A percentile compares a stretch with the other conserved stretches of the same genome.
phyloP scores from a whole-genome alignment of 1,140 invertebrate genomes.

The Anoplolepis gracilipes region DNA sequence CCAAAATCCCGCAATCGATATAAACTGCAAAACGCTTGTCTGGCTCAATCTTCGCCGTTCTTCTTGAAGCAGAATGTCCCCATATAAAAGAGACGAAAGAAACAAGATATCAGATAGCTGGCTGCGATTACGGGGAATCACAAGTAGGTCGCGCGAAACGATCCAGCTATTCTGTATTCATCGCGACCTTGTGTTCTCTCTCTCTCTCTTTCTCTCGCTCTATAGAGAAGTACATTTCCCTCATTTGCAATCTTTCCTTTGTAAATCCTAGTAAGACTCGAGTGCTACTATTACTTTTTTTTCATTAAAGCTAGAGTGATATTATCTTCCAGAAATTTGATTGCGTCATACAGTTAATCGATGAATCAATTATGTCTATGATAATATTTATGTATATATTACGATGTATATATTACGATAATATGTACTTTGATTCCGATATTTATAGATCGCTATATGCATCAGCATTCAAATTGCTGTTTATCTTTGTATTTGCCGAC shows the following conservation, averaged over 20 bases:
- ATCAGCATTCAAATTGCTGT: slow-evolving; percentile 19
- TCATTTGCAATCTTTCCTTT: slow-evolving; percentile 17
- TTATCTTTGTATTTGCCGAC: slow-evolving; percentile 29
- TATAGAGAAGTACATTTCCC: slow-evolving; percentile 3
- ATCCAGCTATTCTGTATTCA: slow-evolving; percentile 60
- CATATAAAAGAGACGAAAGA: slow-evolving; percentile 41
- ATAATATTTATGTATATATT: background rate
- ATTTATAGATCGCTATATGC: background rate
- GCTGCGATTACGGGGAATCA: slow-evolving; percentile 43
- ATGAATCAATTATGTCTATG: background rate
- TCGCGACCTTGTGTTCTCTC: slow-evolving; percentile 58
- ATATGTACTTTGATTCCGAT: slow-evolving; percentile 1
- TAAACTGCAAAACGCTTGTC: slow-evolving; percentile 10
- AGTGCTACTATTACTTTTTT: slow-evolving; percentile 26
- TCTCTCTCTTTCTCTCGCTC: background rate
- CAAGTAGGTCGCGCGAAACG: slow-evolving; percentile 56
- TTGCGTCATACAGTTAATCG: background rate
- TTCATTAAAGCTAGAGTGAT: slow-evolving; percentile 38
- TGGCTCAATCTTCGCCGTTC: slow-evolving; percentile 28
- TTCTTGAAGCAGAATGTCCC: background rate
- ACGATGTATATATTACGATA: too few species aligned
- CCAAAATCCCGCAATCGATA: slow-evolving; percentile 44
- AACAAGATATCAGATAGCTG: slow-evolving; percentile 54
- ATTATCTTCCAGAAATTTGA: slow-evolving; percentile 25
- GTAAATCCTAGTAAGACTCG: slow-evolving; percentile 53